Percentiles rank a stretch among this genome's conserved stretches.
Evolutionary conservation across 2,797 vertebrate genomes (phyloP).

Genomic region (Gymnopithys bicolor): DNA sequence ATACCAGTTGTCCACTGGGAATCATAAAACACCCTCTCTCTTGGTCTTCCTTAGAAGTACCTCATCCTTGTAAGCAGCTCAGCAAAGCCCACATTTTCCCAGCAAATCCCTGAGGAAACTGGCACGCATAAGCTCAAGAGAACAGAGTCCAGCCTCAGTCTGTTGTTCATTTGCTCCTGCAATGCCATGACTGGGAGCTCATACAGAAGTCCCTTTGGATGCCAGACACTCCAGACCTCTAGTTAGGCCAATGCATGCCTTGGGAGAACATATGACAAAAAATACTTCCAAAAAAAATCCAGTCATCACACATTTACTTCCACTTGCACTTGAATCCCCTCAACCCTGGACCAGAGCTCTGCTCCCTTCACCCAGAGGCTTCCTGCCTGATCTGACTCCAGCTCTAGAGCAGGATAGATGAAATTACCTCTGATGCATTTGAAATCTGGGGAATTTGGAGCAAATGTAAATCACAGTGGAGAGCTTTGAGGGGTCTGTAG

Average conservation of each 20-base stretch:
- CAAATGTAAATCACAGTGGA: neutral
- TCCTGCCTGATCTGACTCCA: neutral
- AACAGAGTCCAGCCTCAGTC: neutral
- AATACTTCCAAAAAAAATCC: neutral
- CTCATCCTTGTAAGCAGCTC: neutral
- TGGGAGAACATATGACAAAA: neutral
- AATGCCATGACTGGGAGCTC: neutral
- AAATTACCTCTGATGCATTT: neutral
- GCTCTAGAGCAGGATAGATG: neutral
- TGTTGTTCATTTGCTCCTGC: neutral
- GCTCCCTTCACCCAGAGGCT: neutral
- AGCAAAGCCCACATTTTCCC: neutral
- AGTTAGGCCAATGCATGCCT: neutral
- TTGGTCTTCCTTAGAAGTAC: neutral
- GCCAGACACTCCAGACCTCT: neutral
- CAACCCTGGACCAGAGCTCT: neutral
- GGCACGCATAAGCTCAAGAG: neutral
- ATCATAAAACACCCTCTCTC: neutral
- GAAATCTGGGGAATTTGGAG: neutral
- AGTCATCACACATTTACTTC: neutral
- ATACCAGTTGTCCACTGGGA: neutral
- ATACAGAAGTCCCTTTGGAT: neutral
- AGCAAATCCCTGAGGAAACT: neutral
- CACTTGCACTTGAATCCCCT: neutral
- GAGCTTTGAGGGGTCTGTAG: neutral